Percentiles rank a stretch among this genome's conserved stretches.
phyloP scores from a whole-genome alignment of 2,113 vertebrate species.

The Proterorhinus semilunaris region DNA sequence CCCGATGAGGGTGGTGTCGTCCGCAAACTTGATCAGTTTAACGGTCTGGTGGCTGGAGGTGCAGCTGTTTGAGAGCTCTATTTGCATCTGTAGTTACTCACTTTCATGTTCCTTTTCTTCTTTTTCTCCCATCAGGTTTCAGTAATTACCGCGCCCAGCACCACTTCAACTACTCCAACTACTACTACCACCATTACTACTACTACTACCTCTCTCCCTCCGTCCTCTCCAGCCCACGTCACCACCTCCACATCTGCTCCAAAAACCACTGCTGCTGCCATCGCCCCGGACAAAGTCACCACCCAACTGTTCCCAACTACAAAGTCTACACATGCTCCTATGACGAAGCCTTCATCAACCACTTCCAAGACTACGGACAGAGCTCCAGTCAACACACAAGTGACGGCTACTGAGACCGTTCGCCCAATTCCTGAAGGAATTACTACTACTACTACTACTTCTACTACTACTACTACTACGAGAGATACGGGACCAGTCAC shows the following conservation, averaged over 20 bases:
- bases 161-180: neutral
- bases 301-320: conserved; percentile 50
- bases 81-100: too few species aligned
- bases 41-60: too few species aligned
- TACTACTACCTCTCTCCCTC: neutral
- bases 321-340: conserved; percentile 21
- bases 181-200: neutral
- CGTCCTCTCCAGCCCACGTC: neutral
- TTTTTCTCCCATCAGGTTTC: neutral
- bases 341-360: conserved; percentile 23
- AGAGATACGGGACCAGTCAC: neutral
- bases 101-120: neutral
- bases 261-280: neutral
- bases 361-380: conserved; percentile 47
- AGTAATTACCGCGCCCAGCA: neutral
- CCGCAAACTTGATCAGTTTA: too few species aligned
- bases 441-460: conserved; percentile 51
- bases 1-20: too few species aligned
- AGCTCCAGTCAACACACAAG: conserved; percentile 45
- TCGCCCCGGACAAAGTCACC: conserved; percentile 46
- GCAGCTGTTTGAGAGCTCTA: too few species aligned
- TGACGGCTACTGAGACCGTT: conserved; percentile 17
- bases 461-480: neutral
- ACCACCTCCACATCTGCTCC: neutral
- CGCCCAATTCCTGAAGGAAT: conserved; percentile 55